Percentiles rank a stretch among this genome's conserved stretches.
phyloP scores from a whole-genome alignment of 92 coral and sea anemone genomes.

The Palythoa grandis region DNA sequence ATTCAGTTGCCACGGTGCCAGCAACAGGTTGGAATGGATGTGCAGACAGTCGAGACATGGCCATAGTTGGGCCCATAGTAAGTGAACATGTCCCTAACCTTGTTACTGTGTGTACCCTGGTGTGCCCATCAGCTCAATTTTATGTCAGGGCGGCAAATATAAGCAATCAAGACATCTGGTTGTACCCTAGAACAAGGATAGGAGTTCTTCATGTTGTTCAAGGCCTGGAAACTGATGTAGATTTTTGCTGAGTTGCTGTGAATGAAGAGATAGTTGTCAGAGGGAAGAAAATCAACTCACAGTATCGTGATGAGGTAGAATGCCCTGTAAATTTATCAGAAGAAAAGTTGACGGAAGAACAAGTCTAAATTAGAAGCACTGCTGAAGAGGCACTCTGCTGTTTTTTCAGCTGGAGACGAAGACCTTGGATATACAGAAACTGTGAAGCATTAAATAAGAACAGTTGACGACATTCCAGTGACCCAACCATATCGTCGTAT shows the following conservation, averaged over 20 bases:
- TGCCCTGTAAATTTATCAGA: conserved; percentile 60
- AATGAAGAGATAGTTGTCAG: conserved; percentile 57
- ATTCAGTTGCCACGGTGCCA: conserved; percentile 63
- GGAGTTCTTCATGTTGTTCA: conserved; percentile 70
- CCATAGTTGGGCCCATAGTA: conserved; percentile 62
- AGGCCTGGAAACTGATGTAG: conserved; percentile 43
- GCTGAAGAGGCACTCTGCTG: no score
- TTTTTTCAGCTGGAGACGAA: no score
- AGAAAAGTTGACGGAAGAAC: conserved; percentile 47
- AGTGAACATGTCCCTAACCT: conserved; percentile 46
- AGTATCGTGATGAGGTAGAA: not conserved
- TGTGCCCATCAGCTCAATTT: conserved; percentile 31
- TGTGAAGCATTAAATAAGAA: no score
- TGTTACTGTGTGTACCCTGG: conserved; percentile 54
- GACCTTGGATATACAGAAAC: no score
- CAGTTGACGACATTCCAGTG: no score
- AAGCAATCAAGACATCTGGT: conserved; percentile 66
- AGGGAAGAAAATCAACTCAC: conserved; percentile 37
- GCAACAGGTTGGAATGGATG: conserved; percentile 54
- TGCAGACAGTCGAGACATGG: conserved; percentile 19
- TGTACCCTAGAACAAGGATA: conserved; percentile 64
- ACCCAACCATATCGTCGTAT: no score
- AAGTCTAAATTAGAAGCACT: conserved; percentile 43
- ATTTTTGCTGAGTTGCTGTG: conserved; percentile 44
- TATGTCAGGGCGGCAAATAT: conserved; percentile 69